Evolutionary conservation across 1,140 invertebrate genomes (phyloP), one percentile per base, ranked within the genome.

Genomic region (Dinothrombium tinctorium): DNA sequence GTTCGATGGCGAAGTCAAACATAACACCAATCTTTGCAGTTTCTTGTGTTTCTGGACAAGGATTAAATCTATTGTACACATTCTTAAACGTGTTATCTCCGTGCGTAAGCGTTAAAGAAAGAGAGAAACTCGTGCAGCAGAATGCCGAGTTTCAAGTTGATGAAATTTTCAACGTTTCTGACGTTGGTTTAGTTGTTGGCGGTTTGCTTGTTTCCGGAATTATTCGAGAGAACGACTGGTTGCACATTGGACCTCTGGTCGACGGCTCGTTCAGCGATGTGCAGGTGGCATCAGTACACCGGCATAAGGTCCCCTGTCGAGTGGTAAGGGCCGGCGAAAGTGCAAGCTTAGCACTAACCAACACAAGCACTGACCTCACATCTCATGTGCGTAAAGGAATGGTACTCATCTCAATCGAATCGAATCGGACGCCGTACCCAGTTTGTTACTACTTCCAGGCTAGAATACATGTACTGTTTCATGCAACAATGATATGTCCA

Each of bases 21-120:
- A 63, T 75, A 39, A 71, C 81, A 31, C 83, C 90, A 8, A 77
- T 96, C 48, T 87, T 96, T 56, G 73, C 70, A 37, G 74, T 92
- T n/a, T 94, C 86, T n/a, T 83, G 76, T 56, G 86, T 96, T 0
- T 83, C 72, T 12, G 90, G 90, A 2, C 65, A 70, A 40, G 83
- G 84, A 8, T 59, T 90, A 3, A 69, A 75, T 48, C 60, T 77
- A 23, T 60, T 90, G 2, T 76, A 76, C 41, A 73, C 68, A 39
- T 87, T 84, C 56, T 59, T 84, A 14, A 68, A 76, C 56, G 59
- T 73, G 26, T 51, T 78, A 5, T 74, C 78, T 17, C 74, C 76
- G 7, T 67, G 68, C 26, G 64, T 72, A 38, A 72, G 65, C 49
- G 58, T 63, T 25, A 69, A 69, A 31, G 76, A 81, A 50, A 64